Evolutionary conservation across 2,797 vertebrate genomes (phyloP).

Genomic region (Fistularia tabacaria): DNA sequence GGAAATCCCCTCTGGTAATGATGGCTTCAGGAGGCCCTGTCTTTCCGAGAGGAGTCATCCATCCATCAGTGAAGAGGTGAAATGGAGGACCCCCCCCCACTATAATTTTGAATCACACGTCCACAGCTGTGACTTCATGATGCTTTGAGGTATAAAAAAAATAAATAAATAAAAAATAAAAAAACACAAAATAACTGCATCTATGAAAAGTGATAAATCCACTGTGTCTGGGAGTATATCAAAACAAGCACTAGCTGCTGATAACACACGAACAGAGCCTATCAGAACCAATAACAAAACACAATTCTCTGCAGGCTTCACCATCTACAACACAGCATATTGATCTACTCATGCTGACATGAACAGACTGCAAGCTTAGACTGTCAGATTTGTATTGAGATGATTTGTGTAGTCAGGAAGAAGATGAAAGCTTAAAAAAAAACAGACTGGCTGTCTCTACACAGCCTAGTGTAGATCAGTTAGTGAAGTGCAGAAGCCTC

Average conservation of each 20-base stretch:
- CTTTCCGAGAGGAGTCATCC: slow-evolving; percentile 48
- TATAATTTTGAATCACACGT: slow-evolving; percentile 15
- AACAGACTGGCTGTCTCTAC: slow-evolving; percentile 64
- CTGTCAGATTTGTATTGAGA: slow-evolving; percentile 38
- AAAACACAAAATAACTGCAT: too few species aligned
- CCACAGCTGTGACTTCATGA: slow-evolving; percentile 12
- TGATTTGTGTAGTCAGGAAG: slow-evolving; percentile 37
- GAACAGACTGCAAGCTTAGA: background rate
- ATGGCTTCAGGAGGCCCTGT: slow-evolving; percentile 42
- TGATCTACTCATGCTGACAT: slow-evolving; percentile 18
- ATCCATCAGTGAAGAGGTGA: slow-evolving; percentile 52
- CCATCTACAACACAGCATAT: slow-evolving; percentile 18
- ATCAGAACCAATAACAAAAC: slow-evolving; percentile 23
- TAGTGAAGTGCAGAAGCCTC: slow-evolving; percentile 41
- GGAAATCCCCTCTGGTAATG: slow-evolving; percentile 69
- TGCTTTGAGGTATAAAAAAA: background rate
- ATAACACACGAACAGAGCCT: slow-evolving; percentile 7
- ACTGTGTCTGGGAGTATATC: slow-evolving; percentile 17
- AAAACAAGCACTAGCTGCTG: slow-evolving; percentile 12
- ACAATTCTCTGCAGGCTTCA: slow-evolving; percentile 14
- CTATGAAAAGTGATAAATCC: slow-evolving; percentile 14
- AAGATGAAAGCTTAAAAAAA: slow-evolving; percentile 48
- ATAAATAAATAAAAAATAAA: too few species aligned
- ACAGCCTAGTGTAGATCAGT: slow-evolving; percentile 35
- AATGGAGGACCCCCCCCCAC: slow-evolving; percentile 19